Evolutionary conservation across 2,797 vertebrate genomes (phyloP), one percentile per base, ranked within the genome.

Genomic region (Acrocephalus scirpaceus): DNA sequence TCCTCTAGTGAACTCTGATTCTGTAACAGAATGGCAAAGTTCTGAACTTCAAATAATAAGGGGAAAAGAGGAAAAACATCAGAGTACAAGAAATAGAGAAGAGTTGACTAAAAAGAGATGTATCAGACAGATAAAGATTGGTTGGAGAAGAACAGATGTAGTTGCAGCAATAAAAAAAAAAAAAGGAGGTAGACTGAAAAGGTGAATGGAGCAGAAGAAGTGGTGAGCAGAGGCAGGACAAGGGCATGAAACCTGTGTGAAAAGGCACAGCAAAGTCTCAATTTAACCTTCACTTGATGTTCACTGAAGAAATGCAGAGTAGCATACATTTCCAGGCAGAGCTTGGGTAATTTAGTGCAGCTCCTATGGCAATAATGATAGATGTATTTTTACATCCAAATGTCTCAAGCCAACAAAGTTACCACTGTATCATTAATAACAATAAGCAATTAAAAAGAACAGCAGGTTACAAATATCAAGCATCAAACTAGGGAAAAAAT

Each of bases 401-500:
- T 91, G 92, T 97, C 95, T 97, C 85, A 93, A 95, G 96, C 89
- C 97, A 97, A 97, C 70, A 51, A 95, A 18, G 45, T 92, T 97
- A 90, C 86, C 70, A 71, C 95, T 95, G 89, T 96, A 96, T 96
- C 97, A 98, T 97, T 98, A 97, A 97, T 98, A 98, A 97, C 96
- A 98, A 98, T 97, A 98, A 96, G 90, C 96, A 98, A 98, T 98
- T 97, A 97, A 97, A 98, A 96, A 93, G 92, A 98, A 97, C 94
- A 97, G 96, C 89, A 91, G 95, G 92, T 96, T 97, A 97, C 96
- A 96, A 92, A 92, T 83, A 96, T 93, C 88, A 96, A 93, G 75
- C 93, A 96, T 96, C 92, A 95, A 97, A 97, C 90, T 89, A 96
- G 73, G 86, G 93, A 91, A 96, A 96, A 96, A 94, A 53, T 48